These are phyloP conservation scores for Rhabdornis inornatus DNA, from an alignment of 2,113 vertebrate genomes.

Conservation along the genomic window DNA sequence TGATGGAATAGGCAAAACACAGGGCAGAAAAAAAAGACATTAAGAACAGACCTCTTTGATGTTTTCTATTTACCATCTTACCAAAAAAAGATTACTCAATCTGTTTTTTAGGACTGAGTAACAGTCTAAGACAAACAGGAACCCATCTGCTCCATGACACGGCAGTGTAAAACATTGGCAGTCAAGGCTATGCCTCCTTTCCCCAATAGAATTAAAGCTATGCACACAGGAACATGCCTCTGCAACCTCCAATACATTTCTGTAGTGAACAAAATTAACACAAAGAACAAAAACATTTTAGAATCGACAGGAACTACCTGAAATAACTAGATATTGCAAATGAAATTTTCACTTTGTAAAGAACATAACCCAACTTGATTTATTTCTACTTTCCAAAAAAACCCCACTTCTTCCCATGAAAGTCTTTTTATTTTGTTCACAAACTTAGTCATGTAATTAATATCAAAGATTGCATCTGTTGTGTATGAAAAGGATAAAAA, in stretches of 20 bases:
- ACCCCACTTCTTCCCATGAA: accelerated
- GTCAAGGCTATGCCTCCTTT: not conserved
- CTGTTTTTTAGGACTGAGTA: not conserved
- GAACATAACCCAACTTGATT: not conserved
- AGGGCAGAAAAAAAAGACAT: not conserved
- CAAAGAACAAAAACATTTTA: not conserved
- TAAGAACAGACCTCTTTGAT: not conserved
- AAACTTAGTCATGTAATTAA: not conserved
- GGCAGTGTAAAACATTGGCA: not conserved
- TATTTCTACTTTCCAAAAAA: not conserved
- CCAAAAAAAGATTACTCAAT: not conserved
- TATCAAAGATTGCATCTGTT: not conserved
- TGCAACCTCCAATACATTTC: not conserved
- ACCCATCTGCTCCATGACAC: not conserved
- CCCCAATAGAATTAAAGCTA: not conserved
- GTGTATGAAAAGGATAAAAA: not conserved
- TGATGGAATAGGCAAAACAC: not conserved
- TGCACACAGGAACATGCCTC: not conserved
- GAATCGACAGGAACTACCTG: not conserved
- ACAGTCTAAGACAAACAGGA: not conserved
- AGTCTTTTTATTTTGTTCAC: not conserved
- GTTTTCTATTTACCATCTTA: not conserved
- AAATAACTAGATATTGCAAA: not conserved
- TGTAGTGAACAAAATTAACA: not conserved
- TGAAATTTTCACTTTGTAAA: not conserved